Evolutionary conservation across 1,140 invertebrate species (phyloP), one percentile per base, ranked within the genome.

Genomic region (Apis florea): DNA sequence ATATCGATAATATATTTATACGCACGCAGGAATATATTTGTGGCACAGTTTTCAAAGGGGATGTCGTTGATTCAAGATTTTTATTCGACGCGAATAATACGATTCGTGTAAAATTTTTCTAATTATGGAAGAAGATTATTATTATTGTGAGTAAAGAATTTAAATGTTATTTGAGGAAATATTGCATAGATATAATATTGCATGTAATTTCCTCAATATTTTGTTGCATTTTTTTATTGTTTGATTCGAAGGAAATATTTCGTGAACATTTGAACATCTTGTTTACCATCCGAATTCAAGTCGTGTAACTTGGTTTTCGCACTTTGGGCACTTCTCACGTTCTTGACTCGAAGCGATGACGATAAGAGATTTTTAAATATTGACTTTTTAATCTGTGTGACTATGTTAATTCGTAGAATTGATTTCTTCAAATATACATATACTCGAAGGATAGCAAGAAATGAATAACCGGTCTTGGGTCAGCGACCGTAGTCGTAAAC

Each of bases 1-100:
- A 15, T 69, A 69, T 59, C 64, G 26, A 78, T 75, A 73, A 84
- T 83, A 68, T 24, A 31, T 66, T 24, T 21, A n/a, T n/a, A n/a
- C n/a, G n/a, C n/a, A n/a, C 53, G 26, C 17, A 40, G 26, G 17
- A 63, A 51, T 24, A 51, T 24, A 0, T 40, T 17, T 3, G 17
- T 54, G 17, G 3, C 53, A 15, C 17, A 0, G 4, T 64, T 64
- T 64, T 11, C 5, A 21, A 19, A 54, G 17, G 53, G 6, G 15
- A 17, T 15, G 24, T 0, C 15, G 13, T 63, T 31, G 17, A 15
- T 31, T 13, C 51, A 4, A 11, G 13, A 51, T 31, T 15, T 63
- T 31, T 31, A 2, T 31, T 31, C 31, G 31, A 31, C 3, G 31
- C 1, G 1, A 31, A 31, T 31, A 31, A 31, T 31, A 2, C 31